phyloP scores from a whole-genome alignment of 2,113 vertebrate species.

The Alaudala cheleensis region DNA sequence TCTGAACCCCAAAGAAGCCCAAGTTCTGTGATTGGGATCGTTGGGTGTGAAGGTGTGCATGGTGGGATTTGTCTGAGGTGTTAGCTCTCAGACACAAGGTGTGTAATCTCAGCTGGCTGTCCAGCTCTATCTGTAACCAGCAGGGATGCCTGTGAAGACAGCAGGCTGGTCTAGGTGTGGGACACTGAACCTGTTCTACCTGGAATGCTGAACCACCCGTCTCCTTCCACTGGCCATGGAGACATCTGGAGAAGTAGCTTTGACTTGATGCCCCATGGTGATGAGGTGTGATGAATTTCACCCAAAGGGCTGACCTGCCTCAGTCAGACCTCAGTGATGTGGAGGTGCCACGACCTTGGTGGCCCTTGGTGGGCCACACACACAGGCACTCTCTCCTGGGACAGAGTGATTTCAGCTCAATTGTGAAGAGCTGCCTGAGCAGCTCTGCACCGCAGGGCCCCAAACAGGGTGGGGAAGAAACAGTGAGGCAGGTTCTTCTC shows the following conservation, averaged over 20 bases:
- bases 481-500: too few relatives aligned
- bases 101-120: not conserved
- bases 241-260: not conserved
- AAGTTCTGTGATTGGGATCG: not conserved
- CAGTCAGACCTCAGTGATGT: too few relatives aligned
- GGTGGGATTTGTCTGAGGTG: not conserved
- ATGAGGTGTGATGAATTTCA: not conserved
- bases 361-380: too few relatives aligned
- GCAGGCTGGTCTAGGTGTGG: not conserved
- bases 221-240: not conserved
- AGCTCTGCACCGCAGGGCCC: too few relatives aligned
- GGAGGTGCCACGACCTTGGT: too few relatives aligned
- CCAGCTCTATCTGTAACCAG: not conserved
- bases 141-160: not conserved
- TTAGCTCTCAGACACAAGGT: not conserved
- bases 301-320: not conserved
- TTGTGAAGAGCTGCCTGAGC: too few relatives aligned
- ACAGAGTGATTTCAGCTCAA: too few relatives aligned
- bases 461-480: too few relatives aligned
- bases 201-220: accelerated
- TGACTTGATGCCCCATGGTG: accelerated
- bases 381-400: too few relatives aligned
- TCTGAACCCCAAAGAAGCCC: accelerated
- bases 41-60: accelerated
- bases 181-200: not conserved